phyloP scores from a whole-genome alignment of 2,888 invertebrate species.

The Chloroclystis v-ata region DNA sequence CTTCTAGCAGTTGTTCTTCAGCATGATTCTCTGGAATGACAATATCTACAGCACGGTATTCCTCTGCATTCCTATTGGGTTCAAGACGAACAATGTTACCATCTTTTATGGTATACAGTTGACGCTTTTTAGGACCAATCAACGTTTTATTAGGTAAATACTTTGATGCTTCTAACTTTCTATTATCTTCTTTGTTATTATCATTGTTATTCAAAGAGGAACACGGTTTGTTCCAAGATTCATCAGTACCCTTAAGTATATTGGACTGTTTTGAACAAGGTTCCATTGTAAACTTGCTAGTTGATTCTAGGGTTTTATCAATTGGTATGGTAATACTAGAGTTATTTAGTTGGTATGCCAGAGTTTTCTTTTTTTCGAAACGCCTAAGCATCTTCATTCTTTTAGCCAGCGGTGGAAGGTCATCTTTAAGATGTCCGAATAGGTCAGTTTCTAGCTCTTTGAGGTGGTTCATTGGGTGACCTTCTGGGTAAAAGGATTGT shows the following conservation, averaged over 20 bases:
- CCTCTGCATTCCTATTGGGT: conserved; percentile 32
- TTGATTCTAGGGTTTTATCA: conserved; percentile 22
- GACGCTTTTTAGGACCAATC: conserved; percentile 53
- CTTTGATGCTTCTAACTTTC: conserved; percentile 2
- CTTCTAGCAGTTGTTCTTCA: conserved; percentile 59
- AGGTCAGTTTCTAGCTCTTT: conserved; percentile 68
- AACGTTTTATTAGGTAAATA: neutral
- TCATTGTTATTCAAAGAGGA: conserved; percentile 16
- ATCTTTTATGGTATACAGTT: conserved; percentile 72
- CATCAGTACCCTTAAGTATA: no score
- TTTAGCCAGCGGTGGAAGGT: conserved; percentile 61
- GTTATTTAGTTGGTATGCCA: conserved; percentile 38
- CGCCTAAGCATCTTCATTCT: conserved; percentile 67
- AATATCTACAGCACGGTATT: conserved; percentile 56
- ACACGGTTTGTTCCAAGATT: conserved; percentile 4
- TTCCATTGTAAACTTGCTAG: neutral
- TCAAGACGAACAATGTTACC: conserved; percentile 70
- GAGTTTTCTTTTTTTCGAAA: conserved; percentile 59
- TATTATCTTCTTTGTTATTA: conserved; percentile 5
- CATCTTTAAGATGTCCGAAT: conserved; percentile 62
- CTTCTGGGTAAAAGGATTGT: conserved; percentile 48
- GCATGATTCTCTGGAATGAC: conserved; percentile 56
- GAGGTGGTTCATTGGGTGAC: conserved; percentile 75
- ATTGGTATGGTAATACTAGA: conserved; percentile 19
- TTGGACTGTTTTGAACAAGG: no score